Base-by-base conservation (phyloP, 2,113 vertebrate species). In the Ardeotis arabs region DNA sequence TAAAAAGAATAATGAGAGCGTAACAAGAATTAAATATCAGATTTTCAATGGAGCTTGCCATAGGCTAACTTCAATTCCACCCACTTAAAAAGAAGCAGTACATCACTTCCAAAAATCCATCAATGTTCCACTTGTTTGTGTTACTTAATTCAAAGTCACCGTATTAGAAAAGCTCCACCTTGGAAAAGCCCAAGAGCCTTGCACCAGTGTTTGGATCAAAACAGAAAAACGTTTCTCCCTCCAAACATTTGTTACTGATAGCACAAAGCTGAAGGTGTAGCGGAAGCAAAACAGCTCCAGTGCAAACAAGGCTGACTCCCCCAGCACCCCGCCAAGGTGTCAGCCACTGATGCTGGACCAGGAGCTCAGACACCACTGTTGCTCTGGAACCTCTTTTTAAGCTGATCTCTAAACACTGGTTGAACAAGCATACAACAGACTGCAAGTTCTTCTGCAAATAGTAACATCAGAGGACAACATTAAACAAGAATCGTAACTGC, bases 221-320 rank as follows among this genome's bases (percentile, higher is more conserved):
- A 25, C 9, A 82, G 47, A 21, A 75, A 45, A 53, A 13, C 9
- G 22, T 68, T 44, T 68, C 31, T 44, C 17, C 39, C 17, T 85
- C 39, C 13, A 73, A 72, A 58, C 4, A 9, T 63, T 87, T 83
- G 13, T 52, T 78, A 35, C 29, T 84, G 16, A 22, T 52, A 35
- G 27, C 2, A 5, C 67, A 73, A 62, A 0, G 4, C 27, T 63
- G 69, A 53, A 91, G 60, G 44, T 1, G 0, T 12, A 33, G n/a
- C 12, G 20, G 66, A 70, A 83, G 14, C 13, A 13, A 28, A 56
- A 49, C 41, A 55, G 60, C 16, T 29, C 24, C 52, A 50, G 7
- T 27, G 27, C 31, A 56, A 87, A 72, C 20, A 87, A 60, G 59
- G 37, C 37, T 80, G 47, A 53, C 9, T 27, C 14, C 25, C 11